Evolutionary conservation across 1,140 invertebrate genomes (phyloP).

Genomic region (Oscheius sp.): DNA sequence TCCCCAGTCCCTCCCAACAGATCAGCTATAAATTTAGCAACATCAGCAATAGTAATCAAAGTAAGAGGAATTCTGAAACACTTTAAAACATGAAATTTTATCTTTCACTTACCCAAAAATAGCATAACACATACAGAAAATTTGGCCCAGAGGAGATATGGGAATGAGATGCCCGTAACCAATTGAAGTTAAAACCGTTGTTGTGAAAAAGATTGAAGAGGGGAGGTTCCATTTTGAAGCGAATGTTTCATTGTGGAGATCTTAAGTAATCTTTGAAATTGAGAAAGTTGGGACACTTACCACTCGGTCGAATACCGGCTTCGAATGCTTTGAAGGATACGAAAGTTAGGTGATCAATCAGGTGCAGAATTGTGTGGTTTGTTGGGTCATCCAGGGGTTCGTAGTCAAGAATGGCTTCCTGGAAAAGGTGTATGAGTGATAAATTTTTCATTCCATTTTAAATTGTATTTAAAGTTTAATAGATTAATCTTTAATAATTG

Average conservation of each 20-base stretch:
- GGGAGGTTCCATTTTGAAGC: slow-evolving; percentile 14
- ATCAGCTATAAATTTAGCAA: slow-evolving; percentile 21
- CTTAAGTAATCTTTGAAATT: neutral
- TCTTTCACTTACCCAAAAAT: slow-evolving; percentile 17
- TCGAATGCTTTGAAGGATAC: slow-evolving; percentile 11
- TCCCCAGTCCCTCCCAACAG: slow-evolving; percentile 2
- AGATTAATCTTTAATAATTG: neutral
- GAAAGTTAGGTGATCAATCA: slow-evolving; percentile 8
- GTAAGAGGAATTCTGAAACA: slow-evolving; percentile 24
- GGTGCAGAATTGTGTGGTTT: neutral
- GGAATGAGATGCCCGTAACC: slow-evolving; percentile 30
- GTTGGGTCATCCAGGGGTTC: neutral
- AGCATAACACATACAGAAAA: slow-evolving; percentile 31
- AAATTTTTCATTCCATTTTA: neutral
- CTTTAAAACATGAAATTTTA: neutral
- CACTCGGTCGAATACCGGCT: slow-evolving; percentile 7
- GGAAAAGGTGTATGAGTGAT: neutral
- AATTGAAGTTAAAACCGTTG: slow-evolving; percentile 26
- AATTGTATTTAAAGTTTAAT: neutral
- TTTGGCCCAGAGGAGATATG: slow-evolving; percentile 13
- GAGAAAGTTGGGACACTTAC: neutral
- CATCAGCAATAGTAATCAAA: slow-evolving; percentile 22
- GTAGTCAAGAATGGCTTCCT: slow-evolving; percentile 10
- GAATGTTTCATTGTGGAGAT: slow-evolving; percentile 6
- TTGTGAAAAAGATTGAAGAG: slow-evolving; percentile 22